Evolutionary conservation across 2,888 invertebrate genomes (phyloP).

Genomic region (Leucophora obtusa): DNA sequence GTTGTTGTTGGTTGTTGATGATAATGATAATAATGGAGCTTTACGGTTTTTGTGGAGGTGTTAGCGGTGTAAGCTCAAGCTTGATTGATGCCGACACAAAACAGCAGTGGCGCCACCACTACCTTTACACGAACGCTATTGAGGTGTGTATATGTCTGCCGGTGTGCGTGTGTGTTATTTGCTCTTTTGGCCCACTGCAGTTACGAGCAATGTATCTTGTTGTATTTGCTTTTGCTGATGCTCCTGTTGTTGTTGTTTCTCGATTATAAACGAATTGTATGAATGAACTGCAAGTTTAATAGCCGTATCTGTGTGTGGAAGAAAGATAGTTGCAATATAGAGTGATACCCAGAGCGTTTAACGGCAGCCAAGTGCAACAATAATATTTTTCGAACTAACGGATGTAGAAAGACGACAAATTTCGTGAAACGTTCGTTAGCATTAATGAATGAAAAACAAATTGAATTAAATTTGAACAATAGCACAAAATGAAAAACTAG

Average conservation of each 20-base stretch:
- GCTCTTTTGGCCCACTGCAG: constrained; percentile 44
- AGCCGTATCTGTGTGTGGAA: background rate
- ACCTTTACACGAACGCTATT: constrained; percentile 27
- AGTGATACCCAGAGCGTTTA: constrained; percentile 13
- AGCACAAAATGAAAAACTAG: constrained; percentile 8
- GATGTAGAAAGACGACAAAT: constrained; percentile 50
- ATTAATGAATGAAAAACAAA: constrained; percentile 33
- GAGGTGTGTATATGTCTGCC: background rate
- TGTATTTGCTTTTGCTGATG: background rate
- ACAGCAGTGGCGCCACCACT: constrained; percentile 63
- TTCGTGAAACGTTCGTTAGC: constrained; percentile 49
- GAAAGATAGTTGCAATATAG: constrained; percentile 4
- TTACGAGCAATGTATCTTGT: constrained; percentile 12
- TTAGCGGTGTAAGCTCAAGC: constrained; percentile 60
- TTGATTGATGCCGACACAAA: constrained; percentile 63
- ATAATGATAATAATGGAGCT: constrained; percentile 52
- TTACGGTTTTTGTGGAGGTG: constrained; percentile 61
- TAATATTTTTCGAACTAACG: constrained; percentile 32
- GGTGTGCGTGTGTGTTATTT: constrained; percentile 23
- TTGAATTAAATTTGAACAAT: constrained; percentile 43
- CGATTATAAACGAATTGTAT: constrained; percentile 32
- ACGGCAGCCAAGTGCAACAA: constrained; percentile 36
- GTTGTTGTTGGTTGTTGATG: constrained; percentile 14
- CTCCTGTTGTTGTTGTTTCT: constrained; percentile 22
- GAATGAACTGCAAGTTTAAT: constrained; percentile 48